These are phyloP conservation scores for Cotesia chilonis DNA, from an alignment of 1,140 invertebrate genomes.

Conservation along the genomic window DNA sequence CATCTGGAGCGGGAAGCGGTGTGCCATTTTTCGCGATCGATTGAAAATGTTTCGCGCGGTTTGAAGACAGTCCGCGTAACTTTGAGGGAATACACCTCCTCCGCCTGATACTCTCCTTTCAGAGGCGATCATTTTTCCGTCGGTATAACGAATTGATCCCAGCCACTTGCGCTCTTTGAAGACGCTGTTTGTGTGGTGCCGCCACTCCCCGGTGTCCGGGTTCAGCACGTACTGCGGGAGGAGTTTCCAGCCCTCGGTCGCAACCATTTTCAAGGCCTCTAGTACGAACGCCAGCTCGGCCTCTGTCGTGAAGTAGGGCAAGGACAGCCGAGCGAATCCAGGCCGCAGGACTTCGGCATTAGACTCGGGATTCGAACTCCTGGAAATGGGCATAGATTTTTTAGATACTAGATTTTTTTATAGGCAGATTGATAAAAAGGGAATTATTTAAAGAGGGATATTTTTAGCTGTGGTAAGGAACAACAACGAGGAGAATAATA, in stretches of 20 bases:
- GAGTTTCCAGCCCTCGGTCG: conserved; percentile 88
- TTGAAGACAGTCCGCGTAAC: conserved; percentile 78
- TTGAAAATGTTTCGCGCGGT: conserved; percentile 82
- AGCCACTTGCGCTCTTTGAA: conserved; percentile 86
- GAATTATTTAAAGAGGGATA: too few species aligned
- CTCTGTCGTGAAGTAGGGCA: conserved; percentile 87
- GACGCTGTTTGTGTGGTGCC: conserved; percentile 81
- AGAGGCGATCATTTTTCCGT: conserved; percentile 78
- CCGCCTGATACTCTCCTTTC: conserved; percentile 75
- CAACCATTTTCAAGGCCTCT: conserved; percentile 87
- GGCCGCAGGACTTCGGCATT: conserved; percentile 81
- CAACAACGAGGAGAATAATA: too few species aligned
- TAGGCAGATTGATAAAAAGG: neutral
- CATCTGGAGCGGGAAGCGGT: conserved; percentile 73
- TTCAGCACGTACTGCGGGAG: conserved; percentile 88
- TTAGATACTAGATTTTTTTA: neutral
- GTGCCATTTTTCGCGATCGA: conserved; percentile 79
- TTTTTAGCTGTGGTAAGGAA: too few species aligned
- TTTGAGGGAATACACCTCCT: conserved; percentile 75
- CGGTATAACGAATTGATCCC: conserved; percentile 78
- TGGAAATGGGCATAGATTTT: conserved; percentile 34
- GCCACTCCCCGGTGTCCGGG: conserved; percentile 89
- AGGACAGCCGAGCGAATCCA: conserved; percentile 85
- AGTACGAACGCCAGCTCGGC: conserved; percentile 82
- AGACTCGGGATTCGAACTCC: conserved; percentile 49